Base-by-base conservation (phyloP, 2,113 vertebrate species). In the Psilopsiagon aymara region DNA sequence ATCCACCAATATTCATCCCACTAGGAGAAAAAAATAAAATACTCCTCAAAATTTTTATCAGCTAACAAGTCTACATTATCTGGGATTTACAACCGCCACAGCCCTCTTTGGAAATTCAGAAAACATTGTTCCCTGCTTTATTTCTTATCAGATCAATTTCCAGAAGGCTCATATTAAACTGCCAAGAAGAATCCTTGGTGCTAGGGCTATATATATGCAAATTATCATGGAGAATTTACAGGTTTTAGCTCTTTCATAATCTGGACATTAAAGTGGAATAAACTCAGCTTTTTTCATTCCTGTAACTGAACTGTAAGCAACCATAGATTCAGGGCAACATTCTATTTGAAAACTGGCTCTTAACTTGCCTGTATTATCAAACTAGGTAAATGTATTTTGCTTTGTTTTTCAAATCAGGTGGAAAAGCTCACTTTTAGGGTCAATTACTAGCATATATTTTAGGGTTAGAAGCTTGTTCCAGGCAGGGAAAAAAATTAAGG, bases 331-430 rank as follows among this genome's bases (percentile, higher is more conserved):
- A 47, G 37, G 55, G 12, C 17, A 82, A 70, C 23, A 29, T 33
- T 44, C 46, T 37, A 5, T 78, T 49, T 53, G 41, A 87, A 71
- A 83, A 53, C 1, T 41, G 3, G 12, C 74, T 84, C 47, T 62
- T 62, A 66, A 63, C 16, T 69, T 2, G 4, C 35, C 86, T 57
- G 7, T 52, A 39, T 81, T 81, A 52, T 77, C 15, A 81, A 13
- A 18, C 19, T 29, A 39, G 10, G 17, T 66, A 84, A 41, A 27
- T 0, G 0, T 10, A 2, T 0, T 24, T 57, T 33, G 8, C n/a
- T 57, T 57, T 21, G 31, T 46, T 67, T 73, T 70, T 35, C 24
- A 78, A 84, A 43, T 1, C 10, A 63, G 11, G 17, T 9, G 18
- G 41, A 71, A 78, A 20, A 82, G 2, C 21, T 67, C 6, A 7